phyloP scores from a whole-genome alignment of 2,888 invertebrate species.

The Teinopalpus imperialis region DNA sequence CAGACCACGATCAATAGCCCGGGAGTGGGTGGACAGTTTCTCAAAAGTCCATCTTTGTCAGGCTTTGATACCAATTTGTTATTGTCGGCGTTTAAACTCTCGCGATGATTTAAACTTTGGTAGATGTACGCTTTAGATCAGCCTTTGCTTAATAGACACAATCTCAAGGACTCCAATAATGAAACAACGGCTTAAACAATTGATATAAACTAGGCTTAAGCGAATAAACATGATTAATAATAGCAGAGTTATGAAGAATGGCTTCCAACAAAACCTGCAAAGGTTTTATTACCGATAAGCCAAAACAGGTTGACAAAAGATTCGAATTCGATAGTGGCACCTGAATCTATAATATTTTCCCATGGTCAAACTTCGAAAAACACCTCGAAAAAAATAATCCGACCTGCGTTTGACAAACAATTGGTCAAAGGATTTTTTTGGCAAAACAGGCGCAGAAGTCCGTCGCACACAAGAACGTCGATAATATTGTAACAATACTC shows the following conservation, averaged over 20 bases:
- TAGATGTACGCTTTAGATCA: constrained; percentile 49
- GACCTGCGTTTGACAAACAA: constrained; percentile 74
- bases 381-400: constrained; percentile 71
- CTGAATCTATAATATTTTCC: constrained; percentile 78
- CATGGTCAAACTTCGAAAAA: constrained; percentile 79
- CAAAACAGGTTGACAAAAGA: constrained; percentile 70
- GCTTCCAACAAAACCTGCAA: constrained; percentile 47
- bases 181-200: no score
- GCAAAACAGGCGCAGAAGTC: constrained; percentile 63
- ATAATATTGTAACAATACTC: constrained; percentile 68
- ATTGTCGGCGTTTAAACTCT: constrained; percentile 75
- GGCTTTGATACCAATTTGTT: constrained; percentile 80
- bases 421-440: constrained; percentile 71
- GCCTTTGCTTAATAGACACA: constrained; percentile 22
- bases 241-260: neutral
- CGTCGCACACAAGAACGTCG: constrained; percentile 67
- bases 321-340: constrained; percentile 65
- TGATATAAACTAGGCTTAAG: no score
- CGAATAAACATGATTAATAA: neutral
- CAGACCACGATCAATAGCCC: constrained; percentile 72
- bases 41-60: constrained; percentile 81
- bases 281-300: constrained; percentile 60
- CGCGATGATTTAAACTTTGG: constrained; percentile 73
- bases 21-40: constrained; percentile 80
- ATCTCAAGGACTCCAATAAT: no score